Conservation (phyloP, 1,140 invertebrate genomes). For the Camponotus vicinus region DNA sequence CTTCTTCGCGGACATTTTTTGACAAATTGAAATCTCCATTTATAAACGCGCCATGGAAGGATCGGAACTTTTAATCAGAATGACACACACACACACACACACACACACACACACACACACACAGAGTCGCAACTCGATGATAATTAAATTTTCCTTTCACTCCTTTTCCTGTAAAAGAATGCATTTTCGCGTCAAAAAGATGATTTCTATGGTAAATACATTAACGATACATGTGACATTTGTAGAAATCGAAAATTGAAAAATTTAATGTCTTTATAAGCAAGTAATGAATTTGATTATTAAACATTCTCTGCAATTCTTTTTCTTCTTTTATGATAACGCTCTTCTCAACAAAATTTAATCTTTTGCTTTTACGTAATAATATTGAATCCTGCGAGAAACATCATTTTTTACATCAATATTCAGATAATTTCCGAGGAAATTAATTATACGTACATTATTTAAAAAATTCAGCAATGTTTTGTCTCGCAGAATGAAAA, state of each 20-base stretch:
- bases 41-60: slow-evolving; percentile 27
- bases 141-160: slow-evolving; percentile 66
- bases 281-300: not conserved
- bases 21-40: slow-evolving; percentile 57
- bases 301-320: not conserved
- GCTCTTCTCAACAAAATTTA: not conserved
- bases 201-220: not conserved
- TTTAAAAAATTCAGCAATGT: not conserved
- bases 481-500: not conserved
- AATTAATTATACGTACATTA: not conserved
- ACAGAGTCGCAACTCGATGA: slow-evolving; percentile 28
- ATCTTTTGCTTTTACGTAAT: not conserved
- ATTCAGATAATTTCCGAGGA: not conserved
- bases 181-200: not conserved
- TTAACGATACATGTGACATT: not conserved
- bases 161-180: not conserved
- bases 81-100: not conserved
- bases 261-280: not conserved
- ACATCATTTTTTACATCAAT: not conserved
- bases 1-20: slow-evolving; percentile 47
- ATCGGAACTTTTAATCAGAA: slow-evolving; percentile 61
- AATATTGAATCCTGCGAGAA: not conserved
- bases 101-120: not conserved
- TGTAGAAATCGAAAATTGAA: not conserved
- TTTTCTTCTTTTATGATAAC: not conserved